A percentile compares a stretch with the other conserved stretches of the same genome.
phyloP scores from a whole-genome alignment of 2,797 vertebrate genomes.

The Phylloscopus collybita region DNA sequence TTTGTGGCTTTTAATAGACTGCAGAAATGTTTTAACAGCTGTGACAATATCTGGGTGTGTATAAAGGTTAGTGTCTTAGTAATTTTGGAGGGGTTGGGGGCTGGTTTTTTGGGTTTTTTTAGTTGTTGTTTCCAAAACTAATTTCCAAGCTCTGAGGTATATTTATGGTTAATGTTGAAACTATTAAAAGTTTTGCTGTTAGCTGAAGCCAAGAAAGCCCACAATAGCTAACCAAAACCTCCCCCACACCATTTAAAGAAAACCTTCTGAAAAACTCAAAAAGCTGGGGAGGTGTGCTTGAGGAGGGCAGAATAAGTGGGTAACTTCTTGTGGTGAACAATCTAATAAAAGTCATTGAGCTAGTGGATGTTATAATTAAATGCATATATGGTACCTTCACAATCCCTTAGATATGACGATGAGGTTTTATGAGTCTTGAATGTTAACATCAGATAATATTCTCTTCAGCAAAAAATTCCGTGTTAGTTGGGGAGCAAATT shows the following conservation, averaged over 20 bases:
- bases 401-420: neutral
- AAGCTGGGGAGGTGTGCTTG: neutral
- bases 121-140: constrained; percentile 10
- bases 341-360: neutral
- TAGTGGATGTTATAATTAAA: constrained; percentile 2
- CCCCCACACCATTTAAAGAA: neutral
- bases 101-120: neutral
- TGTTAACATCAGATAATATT: neutral
- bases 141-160: neutral
- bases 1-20: neutral
- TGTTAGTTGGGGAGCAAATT: neutral
- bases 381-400: neutral
- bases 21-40: constrained; percentile 8
- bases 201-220: neutral
- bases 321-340: neutral
- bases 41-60: neutral
- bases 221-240: constrained; percentile 13
- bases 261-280: neutral
- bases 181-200: constrained; percentile 5
- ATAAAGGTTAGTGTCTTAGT: constrained; percentile 18
- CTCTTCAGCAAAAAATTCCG: neutral
- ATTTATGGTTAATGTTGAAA: constrained; percentile 18
- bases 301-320: neutral
- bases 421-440: neutral
- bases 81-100: neutral